These are phyloP conservation scores for Nothobranchius kuhntae DNA, from an alignment of 2,113 vertebrate genomes.

Conservation along the genomic window DNA sequence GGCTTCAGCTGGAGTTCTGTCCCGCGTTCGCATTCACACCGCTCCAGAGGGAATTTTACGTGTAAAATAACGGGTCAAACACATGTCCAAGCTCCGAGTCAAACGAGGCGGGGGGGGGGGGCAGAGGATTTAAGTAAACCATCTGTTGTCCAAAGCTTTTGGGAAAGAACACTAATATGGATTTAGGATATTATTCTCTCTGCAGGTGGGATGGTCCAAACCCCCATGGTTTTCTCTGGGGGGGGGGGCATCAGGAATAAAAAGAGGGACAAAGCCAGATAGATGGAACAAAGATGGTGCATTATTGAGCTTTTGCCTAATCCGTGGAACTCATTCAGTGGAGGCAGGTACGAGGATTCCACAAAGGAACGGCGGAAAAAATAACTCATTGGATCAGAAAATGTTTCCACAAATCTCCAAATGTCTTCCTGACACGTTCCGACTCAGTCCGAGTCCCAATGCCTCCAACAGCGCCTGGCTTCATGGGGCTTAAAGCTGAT, in stretches of 20 bases:
- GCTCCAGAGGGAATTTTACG: too few species aligned
- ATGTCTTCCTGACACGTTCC: too few species aligned
- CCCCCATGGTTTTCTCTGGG: constrained; percentile 66
- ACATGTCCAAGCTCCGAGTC: constrained; percentile 39
- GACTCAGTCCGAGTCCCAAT: too few species aligned
- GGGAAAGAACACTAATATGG: constrained; percentile 80
- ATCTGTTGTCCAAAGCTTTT: constrained; percentile 83
- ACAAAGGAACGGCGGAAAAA: constrained; percentile 19
- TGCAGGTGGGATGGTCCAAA: constrained; percentile 78
- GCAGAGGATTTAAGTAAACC: constrained; percentile 79
- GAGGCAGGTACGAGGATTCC: constrained; percentile 42
- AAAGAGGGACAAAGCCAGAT: constrained; percentile 34
- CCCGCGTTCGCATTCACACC: too few species aligned
- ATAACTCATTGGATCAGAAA: too few species aligned
- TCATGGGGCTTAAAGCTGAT: too few species aligned
- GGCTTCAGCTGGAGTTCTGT: neutral
- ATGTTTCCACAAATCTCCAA: too few species aligned
- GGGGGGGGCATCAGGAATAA: constrained; percentile 27
- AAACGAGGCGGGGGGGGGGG: constrained; percentile 61
- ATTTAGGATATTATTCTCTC: constrained; percentile 82
- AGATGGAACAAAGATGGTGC: constrained; percentile 50
- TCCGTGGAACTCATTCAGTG: constrained; percentile 43
- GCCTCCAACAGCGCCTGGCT: too few species aligned
- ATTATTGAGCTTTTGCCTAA: constrained; percentile 50
- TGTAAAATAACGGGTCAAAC: too few species aligned